Conservation (phyloP, 2,113 vertebrate species). For the Pantherophis guttatus region DNA sequence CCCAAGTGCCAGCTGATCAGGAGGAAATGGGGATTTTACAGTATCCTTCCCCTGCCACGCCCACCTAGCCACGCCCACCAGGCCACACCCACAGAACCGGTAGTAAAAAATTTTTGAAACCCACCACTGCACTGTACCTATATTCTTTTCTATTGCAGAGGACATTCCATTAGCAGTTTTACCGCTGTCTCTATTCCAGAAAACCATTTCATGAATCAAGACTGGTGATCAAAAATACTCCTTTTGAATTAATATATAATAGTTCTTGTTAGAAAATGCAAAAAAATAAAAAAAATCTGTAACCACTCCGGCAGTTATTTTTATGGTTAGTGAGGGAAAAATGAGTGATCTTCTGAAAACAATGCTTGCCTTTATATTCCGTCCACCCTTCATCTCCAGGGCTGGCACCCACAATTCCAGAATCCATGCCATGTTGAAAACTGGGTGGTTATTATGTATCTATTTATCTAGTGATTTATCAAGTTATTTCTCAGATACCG, state of each 20-base stretch:
- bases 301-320: not conserved
- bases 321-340: not conserved
- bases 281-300: not conserved
- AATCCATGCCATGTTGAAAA: constrained; percentile 1
- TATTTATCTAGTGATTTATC: not conserved
- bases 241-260: not conserved
- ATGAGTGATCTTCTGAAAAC: not conserved
- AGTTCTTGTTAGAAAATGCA: not conserved
- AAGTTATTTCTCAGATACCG: not conserved
- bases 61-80: too few species aligned
- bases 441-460: not conserved
- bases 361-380: constrained; percentile 10
- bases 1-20: too few species aligned
- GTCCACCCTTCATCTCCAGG: not conserved
- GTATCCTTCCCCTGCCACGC: too few species aligned
- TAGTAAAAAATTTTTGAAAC: too few species aligned
- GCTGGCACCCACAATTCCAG: not conserved
- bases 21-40: too few species aligned
- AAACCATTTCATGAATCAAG: not conserved
- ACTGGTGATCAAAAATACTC: not conserved
- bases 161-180: not conserved
- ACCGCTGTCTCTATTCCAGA: not conserved
- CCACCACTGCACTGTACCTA: too few species aligned
- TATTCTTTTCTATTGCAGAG: not conserved
- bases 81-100: too few species aligned